A percentile compares a stretch with the other conserved stretches of the same genome.
These are phyloP conservation scores for Cynaeus angustus DNA, from an alignment of 2,888 invertebrate genomes.

Conservation along the genomic window DNA sequence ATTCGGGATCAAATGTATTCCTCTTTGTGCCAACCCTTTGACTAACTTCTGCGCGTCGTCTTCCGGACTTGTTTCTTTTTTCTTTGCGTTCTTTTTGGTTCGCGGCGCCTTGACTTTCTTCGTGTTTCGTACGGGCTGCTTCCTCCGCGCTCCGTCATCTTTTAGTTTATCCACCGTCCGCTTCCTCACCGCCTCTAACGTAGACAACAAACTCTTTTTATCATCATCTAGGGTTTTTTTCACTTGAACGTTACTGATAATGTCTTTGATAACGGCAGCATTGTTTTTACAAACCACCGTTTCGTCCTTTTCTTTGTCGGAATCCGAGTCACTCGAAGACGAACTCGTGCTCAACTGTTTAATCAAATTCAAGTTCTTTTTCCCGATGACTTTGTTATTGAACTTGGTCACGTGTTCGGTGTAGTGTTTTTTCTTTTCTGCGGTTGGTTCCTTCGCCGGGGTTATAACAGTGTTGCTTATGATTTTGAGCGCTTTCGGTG, in stretches of 20 bases:
- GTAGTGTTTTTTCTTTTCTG: constrained; percentile 8
- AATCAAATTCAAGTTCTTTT: constrained; percentile 66
- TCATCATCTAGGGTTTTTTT: constrained; percentile 37
- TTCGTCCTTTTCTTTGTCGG: constrained; percentile 45
- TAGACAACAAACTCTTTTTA: constrained; percentile 54
- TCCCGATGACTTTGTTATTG: constrained; percentile 62
- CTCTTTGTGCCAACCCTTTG: constrained; percentile 65
- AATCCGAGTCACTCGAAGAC: constrained; percentile 32
- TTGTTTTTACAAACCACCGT: constrained; percentile 53
- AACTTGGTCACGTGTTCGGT: constrained; percentile 53
- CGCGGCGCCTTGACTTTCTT: constrained; percentile 15
- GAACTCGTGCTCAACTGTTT: constrained; percentile 45
- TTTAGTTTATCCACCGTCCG: constrained; percentile 60
- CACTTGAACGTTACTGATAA: constrained; percentile 37
- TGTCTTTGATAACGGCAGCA: constrained; percentile 10
- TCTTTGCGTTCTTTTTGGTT: constrained; percentile 12
- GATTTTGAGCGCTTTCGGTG: constrained; percentile 29
- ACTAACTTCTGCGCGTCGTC: constrained; percentile 60
- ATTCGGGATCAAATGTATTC: constrained; percentile 67
- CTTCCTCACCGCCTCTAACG: constrained; percentile 63
- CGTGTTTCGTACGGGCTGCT: not conserved
- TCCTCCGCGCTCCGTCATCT: constrained; percentile 26
- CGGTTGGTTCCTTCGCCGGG: constrained; percentile 2
- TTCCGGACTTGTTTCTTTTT: not conserved
- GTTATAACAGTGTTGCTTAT: constrained; percentile 44